These are phyloP conservation scores for Lordiphosa andalusiaca DNA, from an alignment of 2,888 invertebrate species.

Conservation along the genomic window DNA sequence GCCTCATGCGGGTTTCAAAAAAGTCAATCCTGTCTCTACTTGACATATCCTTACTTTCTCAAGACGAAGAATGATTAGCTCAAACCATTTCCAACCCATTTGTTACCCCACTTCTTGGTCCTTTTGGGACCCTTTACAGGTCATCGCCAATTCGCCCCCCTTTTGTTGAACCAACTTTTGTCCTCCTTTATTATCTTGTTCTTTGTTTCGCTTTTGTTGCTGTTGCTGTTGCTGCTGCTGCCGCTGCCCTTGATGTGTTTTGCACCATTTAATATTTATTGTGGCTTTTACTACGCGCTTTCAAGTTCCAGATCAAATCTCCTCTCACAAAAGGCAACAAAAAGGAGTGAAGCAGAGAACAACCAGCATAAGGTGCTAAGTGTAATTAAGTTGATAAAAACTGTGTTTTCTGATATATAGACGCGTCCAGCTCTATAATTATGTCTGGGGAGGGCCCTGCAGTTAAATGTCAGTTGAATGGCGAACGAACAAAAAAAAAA, in stretches of 20 bases:
- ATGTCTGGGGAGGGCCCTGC: slow-evolving; percentile 11
- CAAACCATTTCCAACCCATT: too few species aligned
- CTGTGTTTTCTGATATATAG: slow-evolving; percentile 47
- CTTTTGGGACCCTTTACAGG: neutral
- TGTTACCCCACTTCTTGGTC: too few species aligned
- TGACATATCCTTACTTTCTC: too few species aligned
- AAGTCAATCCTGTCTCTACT: too few species aligned
- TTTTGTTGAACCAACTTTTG: slow-evolving; percentile 12
- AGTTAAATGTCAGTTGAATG: slow-evolving; percentile 2
- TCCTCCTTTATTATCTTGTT: slow-evolving; percentile 36
- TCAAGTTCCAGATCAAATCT: slow-evolving; percentile 51
- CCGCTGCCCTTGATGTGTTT: slow-evolving; percentile 41
- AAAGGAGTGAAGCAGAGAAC: neutral
- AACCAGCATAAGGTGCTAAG: slow-evolving; percentile 51
- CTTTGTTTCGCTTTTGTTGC: slow-evolving; percentile 28
- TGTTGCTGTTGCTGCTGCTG: neutral
- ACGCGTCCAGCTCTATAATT: slow-evolving; percentile 30
- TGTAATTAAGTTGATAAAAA: slow-evolving; percentile 64
- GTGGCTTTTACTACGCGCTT: slow-evolving; percentile 48
- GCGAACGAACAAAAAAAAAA: neutral
- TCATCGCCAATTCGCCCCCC: neutral
- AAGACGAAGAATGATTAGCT: too few species aligned
- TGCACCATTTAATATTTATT: slow-evolving; percentile 53
- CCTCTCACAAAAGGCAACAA: slow-evolving; percentile 3
- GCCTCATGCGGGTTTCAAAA: too few species aligned